These are phyloP conservation scores for Trachelipus rathkii DNA, from an alignment of 1,140 invertebrate species.

Conservation along the genomic window DNA sequence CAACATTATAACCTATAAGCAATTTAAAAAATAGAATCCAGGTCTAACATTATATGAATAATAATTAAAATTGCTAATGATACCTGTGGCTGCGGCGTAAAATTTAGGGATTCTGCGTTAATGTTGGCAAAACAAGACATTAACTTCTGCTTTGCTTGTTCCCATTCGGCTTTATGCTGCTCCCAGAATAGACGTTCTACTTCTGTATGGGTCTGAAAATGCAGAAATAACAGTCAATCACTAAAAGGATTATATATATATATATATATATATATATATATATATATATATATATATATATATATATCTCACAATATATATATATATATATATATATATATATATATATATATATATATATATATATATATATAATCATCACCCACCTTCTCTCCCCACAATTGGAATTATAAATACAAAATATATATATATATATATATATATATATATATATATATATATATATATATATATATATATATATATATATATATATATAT, in stretches of 20 bases:
- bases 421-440: too few relatives aligned
- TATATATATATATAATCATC: constrained; percentile 26
- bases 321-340: background rate
- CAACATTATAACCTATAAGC: too few relatives aligned
- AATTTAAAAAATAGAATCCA: too few relatives aligned
- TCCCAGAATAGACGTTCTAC: background rate
- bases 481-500: background rate
- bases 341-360: constrained; percentile 27
- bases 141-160: constrained; percentile 25
- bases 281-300: background rate
- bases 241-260: too few relatives aligned
- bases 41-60: too few relatives aligned
- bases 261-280: too few relatives aligned
- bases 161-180: constrained; percentile 26
- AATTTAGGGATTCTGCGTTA: constrained; percentile 6
- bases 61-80: background rate
- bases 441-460: too few relatives aligned
- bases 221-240: too few relatives aligned
- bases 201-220: constrained; percentile 16
- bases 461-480: background rate
- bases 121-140: constrained; percentile 17
- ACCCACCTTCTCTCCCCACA: too few relatives aligned
- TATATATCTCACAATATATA: constrained; percentile 7
- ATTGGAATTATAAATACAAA: too few relatives aligned
- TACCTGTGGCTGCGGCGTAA: constrained; percentile 21